A percentile compares a stretch with the other conserved stretches of the same genome.
These are phyloP conservation scores for Xestia sexstrigata DNA, from an alignment of 2,888 invertebrate species.

Conservation along the genomic window DNA sequence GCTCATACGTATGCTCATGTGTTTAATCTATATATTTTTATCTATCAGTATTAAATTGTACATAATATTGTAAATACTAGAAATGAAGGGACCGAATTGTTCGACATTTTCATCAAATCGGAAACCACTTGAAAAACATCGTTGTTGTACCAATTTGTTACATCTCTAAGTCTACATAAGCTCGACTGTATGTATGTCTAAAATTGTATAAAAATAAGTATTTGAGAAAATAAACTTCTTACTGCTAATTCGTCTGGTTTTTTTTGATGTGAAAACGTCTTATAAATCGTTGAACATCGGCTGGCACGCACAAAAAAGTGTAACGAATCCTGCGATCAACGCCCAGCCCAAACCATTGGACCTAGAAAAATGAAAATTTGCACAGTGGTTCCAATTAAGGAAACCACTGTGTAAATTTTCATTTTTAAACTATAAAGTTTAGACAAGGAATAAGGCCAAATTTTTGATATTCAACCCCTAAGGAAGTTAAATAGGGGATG, in stretches of 20 bases:
- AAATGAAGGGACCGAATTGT: neutral
- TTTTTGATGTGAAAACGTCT: no score
- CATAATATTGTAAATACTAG: constrained; percentile 11
- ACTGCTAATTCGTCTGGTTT: constrained; percentile 5
- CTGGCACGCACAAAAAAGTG: no score
- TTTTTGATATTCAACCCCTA: no score
- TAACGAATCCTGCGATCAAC: no score
- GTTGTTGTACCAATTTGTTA: constrained; percentile 32
- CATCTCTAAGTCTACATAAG: constrained; percentile 13
- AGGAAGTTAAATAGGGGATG: no score
- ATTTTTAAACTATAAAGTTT: no score
- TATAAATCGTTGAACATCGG: no score
- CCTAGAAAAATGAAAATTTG: no score
- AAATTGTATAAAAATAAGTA: constrained; percentile 27
- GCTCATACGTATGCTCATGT: neutral
- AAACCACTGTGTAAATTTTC: no score
- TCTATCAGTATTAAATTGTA: constrained; percentile 17
- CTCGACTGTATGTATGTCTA: constrained; percentile 2
- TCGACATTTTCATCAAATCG: neutral
- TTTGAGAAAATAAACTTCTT: constrained; percentile 44
- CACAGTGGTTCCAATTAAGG: no score
- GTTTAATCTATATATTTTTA: neutral
- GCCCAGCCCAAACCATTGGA: no score
- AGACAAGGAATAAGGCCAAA: no score
- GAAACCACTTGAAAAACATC: constrained; percentile 1